These are phyloP conservation scores for Lepilemur ruficaudatus DNA, from an alignment of 2,797 vertebrate genomes.

Conservation along the genomic window DNA sequence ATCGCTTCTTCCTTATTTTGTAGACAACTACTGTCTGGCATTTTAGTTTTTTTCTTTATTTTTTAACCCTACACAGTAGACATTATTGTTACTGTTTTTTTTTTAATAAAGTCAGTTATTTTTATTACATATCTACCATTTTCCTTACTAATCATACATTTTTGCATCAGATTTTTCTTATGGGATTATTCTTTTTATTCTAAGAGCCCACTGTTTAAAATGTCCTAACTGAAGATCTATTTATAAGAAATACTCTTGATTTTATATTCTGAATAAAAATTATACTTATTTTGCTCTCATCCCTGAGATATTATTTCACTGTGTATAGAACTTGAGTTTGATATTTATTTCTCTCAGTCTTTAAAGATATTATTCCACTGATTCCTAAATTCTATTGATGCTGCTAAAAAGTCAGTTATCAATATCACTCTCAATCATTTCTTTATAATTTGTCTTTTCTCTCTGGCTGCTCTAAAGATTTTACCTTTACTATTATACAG, in stretches of 20 bases:
- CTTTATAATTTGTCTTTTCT: not conserved
- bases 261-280: conserved; percentile 2
- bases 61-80: not conserved
- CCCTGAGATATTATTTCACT: not conserved
- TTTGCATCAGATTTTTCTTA: not conserved
- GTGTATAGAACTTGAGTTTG: not conserved
- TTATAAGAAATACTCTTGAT: not conserved
- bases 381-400: not conserved
- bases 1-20: not conserved
- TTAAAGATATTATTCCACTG: not conserved
- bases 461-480: not conserved
- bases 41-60: not conserved
- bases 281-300: not conserved
- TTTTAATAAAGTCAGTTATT: not conserved
- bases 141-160: not conserved
- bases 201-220: not conserved
- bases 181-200: not conserved
- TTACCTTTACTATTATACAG: not conserved
- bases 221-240: not conserved
- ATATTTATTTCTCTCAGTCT: not conserved
- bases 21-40: not conserved
- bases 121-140: not conserved
- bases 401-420: not conserved
- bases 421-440: not conserved
- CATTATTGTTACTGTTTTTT: not conserved